These are phyloP conservation scores for Arremon brunneinucha DNA, from an alignment of 2,797 vertebrate species.

Conservation along the genomic window DNA sequence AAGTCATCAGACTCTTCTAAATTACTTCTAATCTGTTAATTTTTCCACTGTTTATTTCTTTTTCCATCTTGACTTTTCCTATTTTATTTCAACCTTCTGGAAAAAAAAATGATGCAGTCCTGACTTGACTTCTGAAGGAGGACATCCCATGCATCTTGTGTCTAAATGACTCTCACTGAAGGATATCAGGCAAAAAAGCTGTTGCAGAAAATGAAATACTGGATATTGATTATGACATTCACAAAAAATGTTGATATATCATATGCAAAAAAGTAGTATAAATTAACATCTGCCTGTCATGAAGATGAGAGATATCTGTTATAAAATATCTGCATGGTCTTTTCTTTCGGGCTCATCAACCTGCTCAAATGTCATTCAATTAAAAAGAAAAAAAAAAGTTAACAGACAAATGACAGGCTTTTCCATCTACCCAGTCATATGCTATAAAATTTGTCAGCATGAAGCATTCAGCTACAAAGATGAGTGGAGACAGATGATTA, in stretches of 20 bases:
- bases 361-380: neutral
- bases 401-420: neutral
- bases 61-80: neutral
- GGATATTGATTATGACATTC: constrained; percentile 10
- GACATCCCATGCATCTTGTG: neutral
- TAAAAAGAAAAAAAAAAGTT: neutral
- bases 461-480: neutral
- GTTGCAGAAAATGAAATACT: constrained; percentile 4
- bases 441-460: neutral
- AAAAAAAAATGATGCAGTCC: neutral
- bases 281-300: constrained; percentile 17
- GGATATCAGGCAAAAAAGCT: neutral
- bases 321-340: constrained; percentile 26
- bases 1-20: neutral
- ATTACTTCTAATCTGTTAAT: neutral
- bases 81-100: neutral
- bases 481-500: neutral
- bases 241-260: constrained; percentile 17
- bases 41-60: neutral
- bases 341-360: neutral
- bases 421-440: neutral
- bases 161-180: neutral
- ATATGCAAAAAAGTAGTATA: neutral
- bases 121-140: neutral
- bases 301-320: neutral